Evolutionary conservation across 2,797 vertebrate species (phyloP).

Genomic region (Falco rusticolus): DNA sequence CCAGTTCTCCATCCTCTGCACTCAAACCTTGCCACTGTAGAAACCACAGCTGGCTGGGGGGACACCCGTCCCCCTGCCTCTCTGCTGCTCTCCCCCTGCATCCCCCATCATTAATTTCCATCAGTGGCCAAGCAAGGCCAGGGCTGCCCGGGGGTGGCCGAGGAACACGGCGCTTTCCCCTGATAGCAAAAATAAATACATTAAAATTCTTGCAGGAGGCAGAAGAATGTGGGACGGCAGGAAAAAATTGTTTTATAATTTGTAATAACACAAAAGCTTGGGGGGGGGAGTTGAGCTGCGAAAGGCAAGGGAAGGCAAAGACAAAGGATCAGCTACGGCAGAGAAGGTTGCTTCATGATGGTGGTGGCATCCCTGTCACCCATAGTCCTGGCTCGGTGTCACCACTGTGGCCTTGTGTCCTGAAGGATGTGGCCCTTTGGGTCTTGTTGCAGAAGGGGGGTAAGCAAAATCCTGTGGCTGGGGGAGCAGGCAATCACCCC

Average conservation of each 20-base stretch:
- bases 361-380: not conserved
- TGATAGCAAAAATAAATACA: conserved; percentile 85
- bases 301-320: conserved; percentile 38
- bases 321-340: not conserved
- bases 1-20: rapidly evolving
- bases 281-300: not conserved
- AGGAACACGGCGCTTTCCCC: conserved; percentile 72
- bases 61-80: not conserved
- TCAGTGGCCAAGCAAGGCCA: not conserved
- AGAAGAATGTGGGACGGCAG: conserved; percentile 80
- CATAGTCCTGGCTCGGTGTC: not conserved
- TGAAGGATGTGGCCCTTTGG: not conserved
- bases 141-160: conserved; percentile 44
- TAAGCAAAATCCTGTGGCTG: not conserved
- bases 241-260: conserved; percentile 80
- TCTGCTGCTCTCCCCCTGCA: not conserved
- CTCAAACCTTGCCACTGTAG: not conserved
- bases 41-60: not conserved
- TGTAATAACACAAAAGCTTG: conserved; percentile 78
- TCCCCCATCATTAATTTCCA: conserved; percentile 39
- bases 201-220: conserved; percentile 83
- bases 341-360: not conserved
- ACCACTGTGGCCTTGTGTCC: not conserved
- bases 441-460: not conserved
- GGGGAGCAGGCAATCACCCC: not conserved